Conservation (phyloP, 2,113 vertebrate genomes). For the Sebastes fasciatus region DNA sequence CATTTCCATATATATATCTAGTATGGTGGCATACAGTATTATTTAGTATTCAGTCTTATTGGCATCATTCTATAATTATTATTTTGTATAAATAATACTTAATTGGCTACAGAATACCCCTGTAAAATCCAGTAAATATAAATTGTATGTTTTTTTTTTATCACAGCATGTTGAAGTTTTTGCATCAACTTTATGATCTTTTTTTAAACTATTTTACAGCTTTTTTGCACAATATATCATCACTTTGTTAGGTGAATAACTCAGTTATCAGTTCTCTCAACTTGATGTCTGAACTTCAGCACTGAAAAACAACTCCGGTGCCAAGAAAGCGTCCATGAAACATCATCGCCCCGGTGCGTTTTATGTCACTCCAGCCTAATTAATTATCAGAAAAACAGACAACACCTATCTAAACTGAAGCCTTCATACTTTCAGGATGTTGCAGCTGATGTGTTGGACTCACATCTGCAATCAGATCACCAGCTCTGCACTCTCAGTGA, state of each 20-base stretch:
- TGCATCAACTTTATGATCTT: background rate
- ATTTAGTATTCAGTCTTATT: background rate
- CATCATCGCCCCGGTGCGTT: slow-evolving; percentile 48
- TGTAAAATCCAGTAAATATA: background rate
- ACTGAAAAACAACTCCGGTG: slow-evolving; percentile 50
- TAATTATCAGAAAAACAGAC: slow-evolving; percentile 70
- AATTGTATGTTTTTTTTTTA: background rate
- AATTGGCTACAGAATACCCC: background rate
- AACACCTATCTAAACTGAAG: slow-evolving; percentile 33
- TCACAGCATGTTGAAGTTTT: background rate
- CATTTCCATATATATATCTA: background rate
- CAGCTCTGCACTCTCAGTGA: slow-evolving; percentile 56
- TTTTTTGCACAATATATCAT: slow-evolving; percentile 1
- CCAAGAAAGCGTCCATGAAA: slow-evolving; percentile 49
- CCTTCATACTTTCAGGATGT: slow-evolving; percentile 29
- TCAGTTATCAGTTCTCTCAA: slow-evolving; percentile 38
- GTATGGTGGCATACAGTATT: background rate
- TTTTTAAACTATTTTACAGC: slow-evolving; percentile 1
- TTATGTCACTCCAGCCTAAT: slow-evolving; percentile 53
- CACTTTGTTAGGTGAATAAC: slow-evolving; percentile 41
- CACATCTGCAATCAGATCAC: slow-evolving; percentile 68
- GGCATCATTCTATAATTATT: background rate
- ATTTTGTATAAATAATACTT: background rate
- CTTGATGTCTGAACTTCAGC: slow-evolving; percentile 61
- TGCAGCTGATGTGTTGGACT: slow-evolving; percentile 49